Conservation (phyloP, 1,140 invertebrate species). For the Heliconius hermathena region DNA sequence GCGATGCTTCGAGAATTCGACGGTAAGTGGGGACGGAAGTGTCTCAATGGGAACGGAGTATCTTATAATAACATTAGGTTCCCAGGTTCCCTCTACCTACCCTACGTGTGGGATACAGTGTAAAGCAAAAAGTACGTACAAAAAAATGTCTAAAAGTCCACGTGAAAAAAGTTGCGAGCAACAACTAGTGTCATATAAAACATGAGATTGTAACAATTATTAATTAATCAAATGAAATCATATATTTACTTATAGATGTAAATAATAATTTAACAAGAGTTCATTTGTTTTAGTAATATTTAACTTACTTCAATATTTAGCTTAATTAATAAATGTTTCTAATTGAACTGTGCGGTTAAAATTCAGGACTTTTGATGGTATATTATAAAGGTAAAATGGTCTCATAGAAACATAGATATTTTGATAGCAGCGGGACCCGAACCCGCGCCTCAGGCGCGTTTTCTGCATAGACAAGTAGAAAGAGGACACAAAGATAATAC, state of each 20-base stretch:
- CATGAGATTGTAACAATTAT: background rate
- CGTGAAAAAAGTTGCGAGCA: too few relatives aligned
- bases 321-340: slow-evolving; percentile 1
- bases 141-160: too few relatives aligned
- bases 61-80: background rate
- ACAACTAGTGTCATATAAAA: too few relatives aligned
- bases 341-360: background rate
- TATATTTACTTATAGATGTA: background rate
- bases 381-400: too few relatives aligned
- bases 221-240: background rate
- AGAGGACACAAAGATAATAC: too few relatives aligned
- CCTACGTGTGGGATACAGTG: background rate
- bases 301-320: background rate
- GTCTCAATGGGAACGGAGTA: background rate
- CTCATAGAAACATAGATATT: too few relatives aligned
- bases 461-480: too few relatives aligned
- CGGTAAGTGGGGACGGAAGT: too few relatives aligned
- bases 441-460: too few relatives aligned
- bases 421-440: too few relatives aligned
- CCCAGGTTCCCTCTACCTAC: background rate
- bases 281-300: slow-evolving; percentile 1
- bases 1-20: too few relatives aligned
- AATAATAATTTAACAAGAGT: background rate
- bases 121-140: background rate
- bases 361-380: too few relatives aligned